phyloP scores from a whole-genome alignment of 2,113 vertebrate genomes.

The Elanoides forficatus region DNA sequence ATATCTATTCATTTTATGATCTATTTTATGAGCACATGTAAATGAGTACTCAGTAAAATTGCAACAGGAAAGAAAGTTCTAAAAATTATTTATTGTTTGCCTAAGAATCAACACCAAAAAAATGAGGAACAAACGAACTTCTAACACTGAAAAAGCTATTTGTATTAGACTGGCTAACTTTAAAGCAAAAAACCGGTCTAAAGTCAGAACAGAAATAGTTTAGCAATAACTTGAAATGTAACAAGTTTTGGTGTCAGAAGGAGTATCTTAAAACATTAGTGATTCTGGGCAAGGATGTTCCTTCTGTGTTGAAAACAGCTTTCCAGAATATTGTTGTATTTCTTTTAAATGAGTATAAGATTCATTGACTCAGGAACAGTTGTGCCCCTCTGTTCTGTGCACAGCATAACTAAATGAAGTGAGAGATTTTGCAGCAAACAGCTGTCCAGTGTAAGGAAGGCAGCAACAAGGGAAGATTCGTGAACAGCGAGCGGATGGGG shows the following conservation, averaged over 20 bases:
- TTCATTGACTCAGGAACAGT: fast-evolving
- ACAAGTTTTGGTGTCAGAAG: background rate
- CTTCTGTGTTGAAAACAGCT: background rate
- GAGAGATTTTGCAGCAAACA: background rate
- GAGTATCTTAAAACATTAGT: background rate
- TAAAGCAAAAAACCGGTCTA: background rate
- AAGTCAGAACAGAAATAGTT: background rate
- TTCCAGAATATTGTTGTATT: background rate
- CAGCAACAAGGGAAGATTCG: background rate
- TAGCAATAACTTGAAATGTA: background rate
- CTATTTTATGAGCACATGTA: background rate
- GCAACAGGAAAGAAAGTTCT: background rate
- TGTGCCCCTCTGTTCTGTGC: background rate
- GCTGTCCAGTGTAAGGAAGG: background rate
- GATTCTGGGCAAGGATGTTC: background rate
- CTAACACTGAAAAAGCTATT: background rate
- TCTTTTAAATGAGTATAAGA: background rate
- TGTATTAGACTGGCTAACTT: background rate
- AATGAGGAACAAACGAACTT: background rate
- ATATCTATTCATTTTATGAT: background rate
- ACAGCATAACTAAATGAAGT: background rate
- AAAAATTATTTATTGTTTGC: background rate
- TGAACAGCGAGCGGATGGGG: background rate
- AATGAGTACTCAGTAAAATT: background rate
- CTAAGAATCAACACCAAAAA: background rate